Evolutionary conservation across 2,113 vertebrate species (phyloP), one percentile per base, ranked within the genome.

Genomic region (Brachypodius melanocephalos): DNA sequence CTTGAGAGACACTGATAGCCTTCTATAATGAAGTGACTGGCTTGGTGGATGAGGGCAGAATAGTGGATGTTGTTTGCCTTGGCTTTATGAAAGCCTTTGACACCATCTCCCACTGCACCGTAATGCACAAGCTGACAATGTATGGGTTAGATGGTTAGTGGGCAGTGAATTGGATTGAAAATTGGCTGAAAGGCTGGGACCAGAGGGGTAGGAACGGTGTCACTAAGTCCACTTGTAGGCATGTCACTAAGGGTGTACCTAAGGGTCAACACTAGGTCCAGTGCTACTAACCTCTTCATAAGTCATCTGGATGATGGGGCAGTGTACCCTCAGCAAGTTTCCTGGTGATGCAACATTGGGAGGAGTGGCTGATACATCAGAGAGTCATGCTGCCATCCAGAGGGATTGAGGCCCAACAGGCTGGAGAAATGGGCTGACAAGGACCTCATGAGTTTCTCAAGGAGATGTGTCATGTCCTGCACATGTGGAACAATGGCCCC

Each of bases 401-500:
- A 46, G n/a, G 8, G n/a, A 67, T 10, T 11, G 42, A 58, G 26
- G 25, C 62, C 61, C 2, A 7, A 8, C 17, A 66, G 36, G 16
- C 36, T 79, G 36, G 31, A 66, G 19, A 72, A 52, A 57, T 7
- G 17, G 16, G 28, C 34, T 57, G 62, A 55, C 40, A 65, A 59
- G 12, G 51, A 48, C 31, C 11, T 43, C 5, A 42, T 19, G 7
- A 74, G 75, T 42, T 57, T 62, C 52, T 25, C 51, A 62, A 75
- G 31, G 26, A 65, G 17, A 34, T 48, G 4, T 24, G 29, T 24
- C 14, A 65, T 51, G 36, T 46, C 9, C 40, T 65, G 40, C 22
- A 68, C 0, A 0, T 38, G 26, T 1, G 2, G 19, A 76, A 12
- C 32, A 83, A 38, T 6, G 42, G 17, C 6, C 14, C 24, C 22